Conservation (phyloP, 2,888 invertebrate species). For the Xestia xanthographa region DNA sequence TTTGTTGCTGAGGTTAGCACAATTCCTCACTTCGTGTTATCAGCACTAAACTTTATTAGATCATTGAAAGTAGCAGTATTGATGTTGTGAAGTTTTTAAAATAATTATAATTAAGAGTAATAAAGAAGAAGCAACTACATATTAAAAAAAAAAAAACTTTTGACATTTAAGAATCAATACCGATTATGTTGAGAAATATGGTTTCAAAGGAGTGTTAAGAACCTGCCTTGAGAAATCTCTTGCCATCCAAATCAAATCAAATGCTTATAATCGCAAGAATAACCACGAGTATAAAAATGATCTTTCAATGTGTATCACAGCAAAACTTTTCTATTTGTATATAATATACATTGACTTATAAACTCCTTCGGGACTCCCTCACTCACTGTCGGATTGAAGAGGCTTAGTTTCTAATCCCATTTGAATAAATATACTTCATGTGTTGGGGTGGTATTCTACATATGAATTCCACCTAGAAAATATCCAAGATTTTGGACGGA, state of each 20-base stretch:
- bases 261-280: slow-evolving; percentile 30
- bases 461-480: slow-evolving; percentile 11
- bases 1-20: neutral
- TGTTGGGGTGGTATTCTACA: slow-evolving; percentile 3
- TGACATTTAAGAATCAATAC: slow-evolving; percentile 1
- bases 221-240: slow-evolving; percentile 13
- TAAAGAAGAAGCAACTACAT: neutral
- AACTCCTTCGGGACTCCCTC: slow-evolving; percentile 24
- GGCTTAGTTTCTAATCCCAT: slow-evolving; percentile 55
- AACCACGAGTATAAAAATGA: slow-evolving; percentile 37
- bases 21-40: neutral
- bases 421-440: slow-evolving; percentile 46
- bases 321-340: slow-evolving; percentile 41
- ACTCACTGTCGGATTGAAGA: slow-evolving; percentile 35
- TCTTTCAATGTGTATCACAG: slow-evolving; percentile 40
- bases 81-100: neutral
- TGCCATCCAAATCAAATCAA: slow-evolving; percentile 27
- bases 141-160: too few relatives aligned
- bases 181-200: slow-evolving; percentile 18
- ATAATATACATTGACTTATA: slow-evolving; percentile 24
- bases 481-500: neutral
- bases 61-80: neutral
- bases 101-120: neutral
- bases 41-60: too few relatives aligned
- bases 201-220: neutral